Evolutionary conservation across 2,113 vertebrate genomes (phyloP).

Genomic region (Cheirogaleus medius): DNA sequence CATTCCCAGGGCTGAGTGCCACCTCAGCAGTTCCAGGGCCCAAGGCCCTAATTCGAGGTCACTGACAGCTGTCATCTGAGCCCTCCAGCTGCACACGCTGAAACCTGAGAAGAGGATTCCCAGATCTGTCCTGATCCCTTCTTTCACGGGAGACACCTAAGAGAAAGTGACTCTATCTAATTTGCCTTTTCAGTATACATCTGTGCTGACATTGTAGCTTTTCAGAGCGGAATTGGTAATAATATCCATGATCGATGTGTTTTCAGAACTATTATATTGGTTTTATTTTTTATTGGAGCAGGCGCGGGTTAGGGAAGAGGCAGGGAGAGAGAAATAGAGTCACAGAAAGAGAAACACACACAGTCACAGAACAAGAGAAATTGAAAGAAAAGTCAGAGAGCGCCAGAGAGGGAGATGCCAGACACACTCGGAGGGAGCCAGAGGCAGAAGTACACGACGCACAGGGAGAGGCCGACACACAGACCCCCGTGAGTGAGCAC

Average conservation of each 20-base stretch:
- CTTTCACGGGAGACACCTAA: background rate
- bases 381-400: background rate
- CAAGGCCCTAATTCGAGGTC: background rate
- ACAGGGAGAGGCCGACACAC: background rate
- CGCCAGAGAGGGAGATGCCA: background rate
- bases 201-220: background rate
- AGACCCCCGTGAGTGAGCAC: background rate
- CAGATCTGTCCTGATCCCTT: background rate
- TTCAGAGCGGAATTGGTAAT: background rate
- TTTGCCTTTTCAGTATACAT: background rate
- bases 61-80: background rate
- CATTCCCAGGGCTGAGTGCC: background rate
- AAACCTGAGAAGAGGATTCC: background rate
- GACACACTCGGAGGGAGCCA: background rate
- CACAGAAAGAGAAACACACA: background rate
- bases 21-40: no score
- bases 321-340: background rate
- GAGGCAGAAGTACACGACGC: background rate
- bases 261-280: background rate
- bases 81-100: background rate
- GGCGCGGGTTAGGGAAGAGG: background rate
- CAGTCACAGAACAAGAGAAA: background rate
- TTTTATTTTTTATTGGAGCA: conserved; percentile 11
- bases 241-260: background rate
- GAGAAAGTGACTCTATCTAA: background rate